phyloP scores from a whole-genome alignment of 2,113 vertebrate genomes.

The Amphiprion percula region DNA sequence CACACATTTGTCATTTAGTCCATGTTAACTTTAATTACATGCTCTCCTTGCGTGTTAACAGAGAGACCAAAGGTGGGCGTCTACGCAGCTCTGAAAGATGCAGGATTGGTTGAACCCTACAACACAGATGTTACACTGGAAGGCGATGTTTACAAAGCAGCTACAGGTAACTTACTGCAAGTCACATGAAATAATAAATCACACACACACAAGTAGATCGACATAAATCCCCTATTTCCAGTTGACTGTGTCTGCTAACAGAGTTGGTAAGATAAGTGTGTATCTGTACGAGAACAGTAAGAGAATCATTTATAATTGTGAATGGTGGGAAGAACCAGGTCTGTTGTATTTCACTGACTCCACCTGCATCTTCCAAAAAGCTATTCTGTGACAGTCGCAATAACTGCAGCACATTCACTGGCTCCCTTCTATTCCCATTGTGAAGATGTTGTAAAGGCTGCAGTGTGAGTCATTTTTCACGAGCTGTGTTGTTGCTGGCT shows the following conservation, averaged over 20 bases:
- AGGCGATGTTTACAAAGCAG: conserved; percentile 13
- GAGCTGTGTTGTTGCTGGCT: too few species aligned
- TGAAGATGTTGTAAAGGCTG: background rate
- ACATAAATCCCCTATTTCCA: background rate
- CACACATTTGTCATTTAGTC: background rate
- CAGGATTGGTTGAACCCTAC: background rate
- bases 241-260: background rate
- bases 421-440: conserved; percentile 28
- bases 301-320: background rate
- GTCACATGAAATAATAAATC: background rate
- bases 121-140: background rate
- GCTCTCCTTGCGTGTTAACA: conserved; percentile 1
- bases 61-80: conserved; percentile 28
- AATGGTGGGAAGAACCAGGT: rapidly evolving
- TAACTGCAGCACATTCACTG: conserved; percentile 21
- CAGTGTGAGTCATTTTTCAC: background rate
- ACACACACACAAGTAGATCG: background rate
- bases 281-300: conserved; percentile 8
- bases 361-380: conserved; percentile 5
- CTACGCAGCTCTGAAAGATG: background rate
- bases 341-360: conserved; percentile 9
- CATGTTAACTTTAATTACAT: background rate
- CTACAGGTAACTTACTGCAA: conserved; percentile 20
- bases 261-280: background rate
- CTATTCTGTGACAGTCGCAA: rapidly evolving